Evolutionary conservation across 1,140 invertebrate genomes (phyloP).

Genomic region (Hycleus phaleratus): DNA sequence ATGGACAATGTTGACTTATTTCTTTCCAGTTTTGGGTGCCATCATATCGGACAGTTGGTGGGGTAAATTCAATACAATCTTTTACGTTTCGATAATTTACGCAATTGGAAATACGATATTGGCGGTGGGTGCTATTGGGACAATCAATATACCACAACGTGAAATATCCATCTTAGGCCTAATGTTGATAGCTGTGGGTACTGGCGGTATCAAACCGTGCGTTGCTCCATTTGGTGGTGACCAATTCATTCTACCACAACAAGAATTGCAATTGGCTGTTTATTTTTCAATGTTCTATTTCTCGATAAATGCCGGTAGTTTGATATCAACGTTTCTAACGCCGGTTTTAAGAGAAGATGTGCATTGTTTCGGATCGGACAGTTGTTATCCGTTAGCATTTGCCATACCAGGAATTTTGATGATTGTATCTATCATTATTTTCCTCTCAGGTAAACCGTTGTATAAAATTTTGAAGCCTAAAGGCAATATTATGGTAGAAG

Average conservation of each 20-base stretch:
- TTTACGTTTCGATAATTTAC: slow-evolving; percentile 84
- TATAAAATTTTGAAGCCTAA: slow-evolving; percentile 73
- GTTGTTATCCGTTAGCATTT: slow-evolving; percentile 88
- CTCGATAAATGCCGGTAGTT: slow-evolving; percentile 84
- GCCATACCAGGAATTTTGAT: slow-evolving; percentile 83
- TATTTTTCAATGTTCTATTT: slow-evolving; percentile 96
- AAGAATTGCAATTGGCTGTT: slow-evolving; percentile 63
- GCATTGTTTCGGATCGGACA: slow-evolving; percentile 69
- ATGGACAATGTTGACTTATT: slow-evolving; percentile 79
- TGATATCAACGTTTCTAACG: slow-evolving; percentile 83
- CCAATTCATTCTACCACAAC: slow-evolving; percentile 79
- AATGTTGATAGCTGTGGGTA: slow-evolving; percentile 79
- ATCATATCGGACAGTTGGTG: slow-evolving; percentile 80
- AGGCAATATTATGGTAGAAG: slow-evolving; percentile 75
- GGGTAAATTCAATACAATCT: slow-evolving; percentile 82
- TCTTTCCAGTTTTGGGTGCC: slow-evolving; percentile 79
- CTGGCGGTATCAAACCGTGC: slow-evolving; percentile 96
- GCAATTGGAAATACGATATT: slow-evolving; percentile 75
- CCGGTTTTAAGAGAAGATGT: slow-evolving; percentile 78
- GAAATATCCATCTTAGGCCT: slow-evolving; percentile 70
- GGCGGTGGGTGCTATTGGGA: slow-evolving; percentile 58
- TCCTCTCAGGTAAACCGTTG: slow-evolving; percentile 63
- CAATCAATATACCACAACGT: slow-evolving; percentile 46
- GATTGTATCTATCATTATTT: slow-evolving; percentile 74
- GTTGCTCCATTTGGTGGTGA: slow-evolving; percentile 96